phyloP scores from a whole-genome alignment of 2,113 vertebrate species.

The Phoxinus phoxinus region DNA sequence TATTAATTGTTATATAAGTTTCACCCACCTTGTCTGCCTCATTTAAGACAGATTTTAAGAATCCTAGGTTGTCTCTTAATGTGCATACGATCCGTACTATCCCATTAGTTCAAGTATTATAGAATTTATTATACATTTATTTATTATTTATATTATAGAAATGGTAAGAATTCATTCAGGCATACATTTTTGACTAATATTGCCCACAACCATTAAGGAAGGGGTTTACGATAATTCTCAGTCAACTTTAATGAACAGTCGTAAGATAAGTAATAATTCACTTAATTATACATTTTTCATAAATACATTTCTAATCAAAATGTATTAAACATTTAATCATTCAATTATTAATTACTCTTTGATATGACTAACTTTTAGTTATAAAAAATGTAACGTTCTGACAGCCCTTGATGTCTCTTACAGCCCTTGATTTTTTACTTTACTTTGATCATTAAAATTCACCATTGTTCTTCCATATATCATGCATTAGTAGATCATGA shows the following conservation, averaged over 20 bases:
- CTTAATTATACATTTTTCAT: not conserved
- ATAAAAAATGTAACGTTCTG: too few species aligned
- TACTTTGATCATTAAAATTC: too few species aligned
- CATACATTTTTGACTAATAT: not conserved
- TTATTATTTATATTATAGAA: too few species aligned
- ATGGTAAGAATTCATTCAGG: not conserved
- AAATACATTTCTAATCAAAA: not conserved
- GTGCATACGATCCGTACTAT: not conserved
- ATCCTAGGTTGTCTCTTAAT: not conserved
- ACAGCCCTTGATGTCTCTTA: too few species aligned
- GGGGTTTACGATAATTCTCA: not conserved
- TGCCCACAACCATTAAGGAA: not conserved
- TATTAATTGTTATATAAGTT: not conserved
- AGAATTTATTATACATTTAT: too few species aligned
- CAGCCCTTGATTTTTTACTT: too few species aligned
- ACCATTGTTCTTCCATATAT: too few species aligned
- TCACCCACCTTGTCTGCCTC: not conserved
- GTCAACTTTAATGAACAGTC: too few species aligned
- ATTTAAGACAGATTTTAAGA: not conserved
- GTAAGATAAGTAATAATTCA: not conserved
- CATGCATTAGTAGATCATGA: too few species aligned
- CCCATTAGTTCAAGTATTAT: not conserved
- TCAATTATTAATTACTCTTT: too few species aligned
- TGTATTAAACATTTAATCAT: not conserved
- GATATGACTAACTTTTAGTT: too few species aligned